A percentile compares a stretch with the other conserved stretches of the same genome.
phyloP scores from a whole-genome alignment of 2,888 invertebrate species.

The Papilio gigon region DNA sequence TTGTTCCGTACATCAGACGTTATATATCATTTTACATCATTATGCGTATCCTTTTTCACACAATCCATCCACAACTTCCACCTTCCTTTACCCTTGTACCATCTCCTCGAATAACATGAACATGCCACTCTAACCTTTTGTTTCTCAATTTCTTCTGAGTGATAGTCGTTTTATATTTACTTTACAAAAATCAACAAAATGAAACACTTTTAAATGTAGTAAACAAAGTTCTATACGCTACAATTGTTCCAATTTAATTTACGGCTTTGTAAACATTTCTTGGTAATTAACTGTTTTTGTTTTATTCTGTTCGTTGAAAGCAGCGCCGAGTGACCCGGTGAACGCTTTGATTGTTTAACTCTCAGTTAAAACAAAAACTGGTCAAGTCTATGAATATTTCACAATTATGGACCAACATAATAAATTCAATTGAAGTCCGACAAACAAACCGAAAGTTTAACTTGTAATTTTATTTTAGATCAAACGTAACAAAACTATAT shows the following conservation, averaged over 20 bases:
- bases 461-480: neutral
- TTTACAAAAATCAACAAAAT: neutral
- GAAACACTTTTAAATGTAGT: neutral
- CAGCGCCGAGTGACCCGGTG: neutral
- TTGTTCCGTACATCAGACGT: too few species aligned
- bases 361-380: conserved; percentile 9
- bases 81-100: too few species aligned
- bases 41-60: too few species aligned
- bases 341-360: conserved; percentile 20
- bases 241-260: conserved; percentile 20
- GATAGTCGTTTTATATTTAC: too few species aligned
- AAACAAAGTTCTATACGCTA: neutral
- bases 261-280: conserved; percentile 23
- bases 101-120: too few species aligned
- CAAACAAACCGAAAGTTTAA: neutral
- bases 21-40: too few species aligned
- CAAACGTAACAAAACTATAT: too few species aligned
- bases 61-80: too few species aligned
- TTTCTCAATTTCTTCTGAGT: too few species aligned
- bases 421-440: neutral
- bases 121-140: too few species aligned
- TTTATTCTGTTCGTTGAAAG: conserved; percentile 3
- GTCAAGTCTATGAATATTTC: conserved; percentile 18
- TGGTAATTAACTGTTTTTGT: conserved; percentile 25
- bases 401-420: neutral